Evolutionary conservation across 2,888 invertebrate genomes (phyloP).

Genomic region (Criorhina ranunculi): DNA sequence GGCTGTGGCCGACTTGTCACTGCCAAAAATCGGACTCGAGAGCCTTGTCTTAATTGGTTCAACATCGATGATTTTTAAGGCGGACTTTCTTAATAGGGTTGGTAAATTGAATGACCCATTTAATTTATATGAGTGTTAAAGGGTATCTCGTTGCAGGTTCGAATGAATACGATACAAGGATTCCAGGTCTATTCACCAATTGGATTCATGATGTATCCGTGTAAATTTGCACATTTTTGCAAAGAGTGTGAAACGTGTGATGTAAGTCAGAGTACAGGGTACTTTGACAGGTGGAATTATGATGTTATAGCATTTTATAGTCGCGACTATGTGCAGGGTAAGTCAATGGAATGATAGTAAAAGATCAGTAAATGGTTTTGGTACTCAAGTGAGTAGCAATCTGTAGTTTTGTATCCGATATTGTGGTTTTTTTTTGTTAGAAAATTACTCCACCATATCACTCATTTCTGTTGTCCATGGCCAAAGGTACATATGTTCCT

Average conservation of each 20-base stretch:
- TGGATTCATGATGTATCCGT: constrained; percentile 94
- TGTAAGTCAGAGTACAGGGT: constrained; percentile 90
- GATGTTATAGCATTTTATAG: constrained; percentile 93
- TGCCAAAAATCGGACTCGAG: constrained; percentile 90
- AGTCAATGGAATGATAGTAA: constrained; percentile 72
- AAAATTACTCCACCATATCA: too few relatives aligned
- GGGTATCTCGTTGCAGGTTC: constrained; percentile 86
- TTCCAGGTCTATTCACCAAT: constrained; percentile 97
- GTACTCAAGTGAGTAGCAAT: too few relatives aligned
- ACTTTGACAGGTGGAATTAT: constrained; percentile 91
- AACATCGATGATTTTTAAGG: constrained; percentile 89
- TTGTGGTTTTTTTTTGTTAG: too few relatives aligned
- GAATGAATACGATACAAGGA: constrained; percentile 96
- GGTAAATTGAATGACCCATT: constrained; percentile 76
- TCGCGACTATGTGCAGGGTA: constrained; percentile 91
- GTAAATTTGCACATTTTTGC: constrained; percentile 86
- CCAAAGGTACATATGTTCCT: too few relatives aligned
- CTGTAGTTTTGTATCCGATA: too few relatives aligned
- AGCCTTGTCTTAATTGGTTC: constrained; percentile 89
- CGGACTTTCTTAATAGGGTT: constrained; percentile 95
- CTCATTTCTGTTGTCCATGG: too few relatives aligned
- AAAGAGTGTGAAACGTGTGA: constrained; percentile 86
- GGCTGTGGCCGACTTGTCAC: constrained; percentile 88
- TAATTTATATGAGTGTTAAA: constrained; percentile 3
- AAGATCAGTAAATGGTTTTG: too few relatives aligned